Base-by-base conservation (phyloP, 2,113 vertebrate genomes). In the Ictalurus punctatus region DNA sequence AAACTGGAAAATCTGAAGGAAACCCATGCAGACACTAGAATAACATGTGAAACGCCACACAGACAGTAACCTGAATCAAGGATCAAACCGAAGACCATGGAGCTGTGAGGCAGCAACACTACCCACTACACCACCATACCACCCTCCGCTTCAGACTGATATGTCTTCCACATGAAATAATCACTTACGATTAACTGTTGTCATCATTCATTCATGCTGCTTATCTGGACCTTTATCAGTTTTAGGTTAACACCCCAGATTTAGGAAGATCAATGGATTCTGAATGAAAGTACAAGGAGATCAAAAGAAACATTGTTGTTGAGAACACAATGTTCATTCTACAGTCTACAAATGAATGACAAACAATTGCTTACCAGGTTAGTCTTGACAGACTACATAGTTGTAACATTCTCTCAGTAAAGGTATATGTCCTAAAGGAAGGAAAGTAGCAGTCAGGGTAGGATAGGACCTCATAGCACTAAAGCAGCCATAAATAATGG, bases 401-500 rank as follows among this genome's bases (percentile, higher is more conserved):
- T 61, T 83, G 86, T 86, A 91, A 84, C 89, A 90, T 67, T 91
- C 48, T 88, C 87, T 89, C 90, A 88, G 71, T 61, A 86, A 84
- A 90, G 61, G 78, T 91, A 90, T 83, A 90, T 80, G 74, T 90
- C 86, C 85, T 90, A 71, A 91, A 90, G 84, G 44, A 86, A 65
- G 74, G 73, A 89, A 48, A 44, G 81, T 59, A 87, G 65, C 56
- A 85, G 83, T 61, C 44, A 56, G 84, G 81, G 78, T 87, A 86
- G 88, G 90, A 25, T 83, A 82, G 83, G 83, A 58, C 86, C 86
- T 65, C 88, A 87, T 69, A 85, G 84, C 86, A 91, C 83, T 88
- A 52, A 86, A 87, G 61, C 90, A 79, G 86, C 61, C 85, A 91
- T 91, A 91, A 91, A 91, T 91, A 91, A 91, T 91, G 90, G 83